Base-by-base conservation (phyloP, 2,113 vertebrate species). In the Ptilonorhynchus violaceus region DNA sequence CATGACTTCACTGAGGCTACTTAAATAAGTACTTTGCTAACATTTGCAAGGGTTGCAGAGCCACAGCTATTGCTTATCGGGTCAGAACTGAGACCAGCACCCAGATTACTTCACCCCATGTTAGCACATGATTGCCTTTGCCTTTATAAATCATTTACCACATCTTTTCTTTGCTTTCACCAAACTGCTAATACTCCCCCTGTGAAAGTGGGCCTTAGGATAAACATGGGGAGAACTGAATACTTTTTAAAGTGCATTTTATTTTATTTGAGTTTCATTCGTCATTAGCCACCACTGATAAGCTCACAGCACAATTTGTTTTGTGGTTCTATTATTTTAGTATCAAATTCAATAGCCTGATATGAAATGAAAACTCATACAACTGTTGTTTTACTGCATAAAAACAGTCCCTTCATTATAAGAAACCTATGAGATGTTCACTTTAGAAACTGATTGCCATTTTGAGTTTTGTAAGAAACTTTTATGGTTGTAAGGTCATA, bases 41-140 rank as follows among this genome's bases (percentile, higher is more conserved):
- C 59, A 74, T 47, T n/a, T 72, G 22, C 20, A 56, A 68, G 69
- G 53, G 24, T 11, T 68, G 46, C 41, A 85, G 56, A 89, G 56
- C 39, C 60, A 39, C 83, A 81, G 24, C 31, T 79, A 7, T 2
- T 25, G 42, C 55, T 58, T 1, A 1, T 9, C 0, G 0, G 73
- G 76, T 74, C 64, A 88, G 55, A 77, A 52, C 31, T 0, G 0
- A 77, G 49, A 70, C 3, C 60, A 86, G 73, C 30, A 88, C 33
- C 28, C 70, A 41, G n/a, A 66, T 73, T 69, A 50, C 15, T 66
- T 59, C 66, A 81, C 64, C 58, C 47, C 47, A 23, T 30, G 55
- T 31, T 18, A 83, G 46, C 67, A 55, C 37, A 24, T 3, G 13
- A 50, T 6, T 60, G 58, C 27, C 23, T 83, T 69, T 50, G 11